Evolutionary conservation across 2,797 vertebrate genomes (phyloP).

Genomic region (Lithobates sylvaticus): DNA sequence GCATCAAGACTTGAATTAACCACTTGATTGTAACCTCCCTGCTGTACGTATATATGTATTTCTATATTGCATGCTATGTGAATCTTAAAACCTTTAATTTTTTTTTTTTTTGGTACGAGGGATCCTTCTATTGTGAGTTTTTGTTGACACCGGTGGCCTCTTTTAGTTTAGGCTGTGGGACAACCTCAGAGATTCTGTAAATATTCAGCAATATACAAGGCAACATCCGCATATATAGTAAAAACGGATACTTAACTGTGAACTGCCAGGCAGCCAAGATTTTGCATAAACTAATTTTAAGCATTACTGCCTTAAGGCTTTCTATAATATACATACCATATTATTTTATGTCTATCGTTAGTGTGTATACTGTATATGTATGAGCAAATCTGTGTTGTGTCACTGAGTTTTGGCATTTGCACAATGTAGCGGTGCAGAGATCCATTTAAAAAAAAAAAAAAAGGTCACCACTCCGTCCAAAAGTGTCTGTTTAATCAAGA

Average conservation of each 20-base stretch:
- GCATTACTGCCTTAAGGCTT: background rate
- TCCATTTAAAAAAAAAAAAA: background rate
- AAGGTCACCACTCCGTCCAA: background rate
- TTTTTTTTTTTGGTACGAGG: background rate
- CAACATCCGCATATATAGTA: background rate
- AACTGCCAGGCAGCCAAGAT: no score
- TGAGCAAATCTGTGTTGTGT: no score
- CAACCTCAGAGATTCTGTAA: background rate
- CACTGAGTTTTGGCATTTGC: no score
- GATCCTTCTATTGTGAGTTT: no score
- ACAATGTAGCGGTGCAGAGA: background rate
- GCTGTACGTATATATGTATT: background rate
- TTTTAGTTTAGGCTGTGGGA: background rate
- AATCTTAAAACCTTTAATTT: no score
- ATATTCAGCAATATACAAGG: no score
- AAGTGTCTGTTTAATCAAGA: background rate
- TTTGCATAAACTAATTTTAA: no score
- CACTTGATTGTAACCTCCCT: conserved; percentile 4
- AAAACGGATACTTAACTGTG: no score
- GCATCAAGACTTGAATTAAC: conserved; percentile 3
- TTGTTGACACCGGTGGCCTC: no score
- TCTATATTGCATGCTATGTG: background rate
- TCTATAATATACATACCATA: background rate
- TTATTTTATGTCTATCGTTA: no score
- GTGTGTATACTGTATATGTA: background rate